phyloP scores from a whole-genome alignment of 2,888 invertebrate species.

The Drosophila macrospina region DNA sequence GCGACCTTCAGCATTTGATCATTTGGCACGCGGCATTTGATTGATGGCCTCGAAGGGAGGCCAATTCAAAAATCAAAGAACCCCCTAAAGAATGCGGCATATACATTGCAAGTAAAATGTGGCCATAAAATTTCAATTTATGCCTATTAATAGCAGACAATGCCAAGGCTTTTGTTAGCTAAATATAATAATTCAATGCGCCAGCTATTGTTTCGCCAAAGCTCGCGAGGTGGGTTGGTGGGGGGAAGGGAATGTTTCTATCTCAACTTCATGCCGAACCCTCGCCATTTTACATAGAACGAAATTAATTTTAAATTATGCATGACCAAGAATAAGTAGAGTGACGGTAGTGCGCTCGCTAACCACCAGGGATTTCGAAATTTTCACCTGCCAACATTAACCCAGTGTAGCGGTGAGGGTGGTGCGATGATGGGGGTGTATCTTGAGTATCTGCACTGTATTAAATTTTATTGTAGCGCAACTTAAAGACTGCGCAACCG shows the following conservation, averaged over 20 bases:
- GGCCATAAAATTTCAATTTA: slow-evolving; percentile 73
- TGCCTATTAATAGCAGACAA: slow-evolving; percentile 71
- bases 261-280: slow-evolving; percentile 3
- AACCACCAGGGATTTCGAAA: slow-evolving; percentile 77
- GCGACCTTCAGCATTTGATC: slow-evolving; percentile 28
- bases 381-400: slow-evolving; percentile 76
- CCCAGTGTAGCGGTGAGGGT: slow-evolving; percentile 37
- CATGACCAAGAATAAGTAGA: slow-evolving; percentile 63
- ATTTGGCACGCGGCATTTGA: slow-evolving; percentile 25
- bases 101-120: slow-evolving; percentile 40
- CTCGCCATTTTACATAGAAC: slow-evolving; percentile 64
- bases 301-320: slow-evolving; percentile 81
- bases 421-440: slow-evolving; percentile 3
- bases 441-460: slow-evolving; percentile 35
- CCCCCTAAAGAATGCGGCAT: slow-evolving; percentile 33
- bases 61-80: slow-evolving; percentile 59
- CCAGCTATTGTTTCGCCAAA: slow-evolving; percentile 38
- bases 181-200: slow-evolving; percentile 65
- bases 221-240: neutral
- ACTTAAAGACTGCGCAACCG: slow-evolving; percentile 42
- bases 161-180: slow-evolving; percentile 31
- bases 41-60: slow-evolving; percentile 31
- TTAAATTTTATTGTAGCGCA: slow-evolving; percentile 46
- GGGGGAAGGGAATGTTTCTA: neutral
- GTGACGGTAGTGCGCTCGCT: slow-evolving; percentile 39